A percentile compares a stretch with the other conserved stretches of the same genome.
phyloP scores from a whole-genome alignment of 2,797 vertebrate genomes.

The Acipenser ruthenus region DNA sequence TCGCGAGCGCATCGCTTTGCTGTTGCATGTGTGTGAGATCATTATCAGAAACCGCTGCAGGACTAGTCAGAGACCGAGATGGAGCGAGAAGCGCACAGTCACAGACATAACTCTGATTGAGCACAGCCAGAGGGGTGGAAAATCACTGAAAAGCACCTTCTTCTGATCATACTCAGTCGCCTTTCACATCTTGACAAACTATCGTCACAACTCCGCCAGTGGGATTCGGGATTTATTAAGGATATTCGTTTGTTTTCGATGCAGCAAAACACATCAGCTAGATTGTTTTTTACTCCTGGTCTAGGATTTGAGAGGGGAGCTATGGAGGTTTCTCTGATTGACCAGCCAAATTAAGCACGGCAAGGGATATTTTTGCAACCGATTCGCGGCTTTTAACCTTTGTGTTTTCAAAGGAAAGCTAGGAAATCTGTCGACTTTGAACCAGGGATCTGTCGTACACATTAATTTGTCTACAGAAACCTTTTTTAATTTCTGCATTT shows the following conservation, averaged over 20 bases:
- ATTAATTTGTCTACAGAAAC: constrained; percentile 38
- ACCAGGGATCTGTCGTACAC: constrained; percentile 34
- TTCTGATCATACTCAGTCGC: constrained; percentile 26
- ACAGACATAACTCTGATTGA: constrained; percentile 24
- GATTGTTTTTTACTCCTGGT: constrained; percentile 34
- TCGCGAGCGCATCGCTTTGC: constrained; percentile 26
- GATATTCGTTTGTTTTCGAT: constrained; percentile 53
- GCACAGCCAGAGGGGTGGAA: constrained; percentile 16
- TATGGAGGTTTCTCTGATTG: constrained; percentile 47
- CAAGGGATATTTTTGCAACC: constrained; percentile 36
- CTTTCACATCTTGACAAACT: constrained; percentile 24
- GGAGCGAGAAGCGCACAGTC: constrained; percentile 31
- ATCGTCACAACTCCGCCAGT: constrained; percentile 22
- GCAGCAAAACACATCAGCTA: constrained; percentile 43
- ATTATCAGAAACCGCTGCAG: constrained; percentile 60
- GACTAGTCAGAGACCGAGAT: constrained; percentile 55
- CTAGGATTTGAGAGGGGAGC: constrained; percentile 59
- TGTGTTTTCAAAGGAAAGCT: constrained; percentile 26
- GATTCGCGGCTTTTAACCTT: constrained; percentile 25
- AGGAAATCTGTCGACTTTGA: constrained; percentile 41
- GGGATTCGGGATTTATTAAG: constrained; percentile 42
- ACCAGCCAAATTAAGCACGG: constrained; percentile 40
- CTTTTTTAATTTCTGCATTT: constrained; percentile 32
- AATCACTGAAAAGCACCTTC: constrained; percentile 27
- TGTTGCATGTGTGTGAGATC: constrained; percentile 59